These are phyloP conservation scores for Montifringilla adamsi DNA, from an alignment of 2,113 vertebrate species.

Conservation along the genomic window DNA sequence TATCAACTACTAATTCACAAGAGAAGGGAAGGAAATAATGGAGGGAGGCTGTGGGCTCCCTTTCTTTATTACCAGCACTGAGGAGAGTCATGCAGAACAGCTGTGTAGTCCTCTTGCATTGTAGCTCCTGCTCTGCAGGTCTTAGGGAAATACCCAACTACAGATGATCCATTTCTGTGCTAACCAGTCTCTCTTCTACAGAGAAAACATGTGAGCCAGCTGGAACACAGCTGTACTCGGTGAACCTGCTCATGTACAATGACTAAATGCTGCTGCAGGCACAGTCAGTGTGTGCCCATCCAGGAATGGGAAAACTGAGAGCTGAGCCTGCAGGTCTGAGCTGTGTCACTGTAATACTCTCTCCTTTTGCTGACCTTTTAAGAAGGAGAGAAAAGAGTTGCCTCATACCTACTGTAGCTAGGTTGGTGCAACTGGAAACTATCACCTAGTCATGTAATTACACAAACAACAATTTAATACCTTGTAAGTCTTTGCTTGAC, in stretches of 20 bases:
- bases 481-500: not conserved
- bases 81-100: not conserved
- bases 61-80: not conserved
- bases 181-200: not conserved
- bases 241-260: rapidly evolving
- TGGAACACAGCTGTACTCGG: not conserved
- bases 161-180: not conserved
- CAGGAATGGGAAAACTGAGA: not conserved
- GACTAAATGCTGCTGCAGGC: not conserved
- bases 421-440: not conserved
- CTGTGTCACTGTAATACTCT: not conserved
- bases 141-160: not conserved
- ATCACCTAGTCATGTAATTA: not conserved
- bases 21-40: not conserved
- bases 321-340: not conserved
- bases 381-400: not conserved
- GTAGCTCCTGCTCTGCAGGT: not conserved
- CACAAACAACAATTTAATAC: conserved; percentile 4
- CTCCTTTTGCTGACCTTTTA: not conserved
- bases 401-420: not conserved
- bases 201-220: not conserved
- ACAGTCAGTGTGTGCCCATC: not conserved
- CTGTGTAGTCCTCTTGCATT: not conserved
- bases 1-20: not conserved
- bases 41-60: not conserved